phyloP scores from a whole-genome alignment of 2,888 invertebrate species.

The Hemistola chrysoprasaria region DNA sequence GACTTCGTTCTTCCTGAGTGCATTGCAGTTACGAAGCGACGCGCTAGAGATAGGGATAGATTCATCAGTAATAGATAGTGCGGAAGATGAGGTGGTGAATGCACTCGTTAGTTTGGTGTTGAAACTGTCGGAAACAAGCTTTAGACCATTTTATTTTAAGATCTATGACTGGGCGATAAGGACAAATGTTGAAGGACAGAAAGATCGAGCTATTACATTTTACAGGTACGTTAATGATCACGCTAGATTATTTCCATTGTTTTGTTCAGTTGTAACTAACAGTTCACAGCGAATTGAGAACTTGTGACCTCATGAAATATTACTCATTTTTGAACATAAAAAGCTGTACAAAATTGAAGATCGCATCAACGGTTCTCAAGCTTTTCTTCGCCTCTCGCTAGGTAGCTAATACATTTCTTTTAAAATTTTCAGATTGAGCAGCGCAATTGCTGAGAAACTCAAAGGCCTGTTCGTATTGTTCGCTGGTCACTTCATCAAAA shows the following conservation, averaged over 20 bases:
- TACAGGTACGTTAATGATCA: constrained; percentile 80
- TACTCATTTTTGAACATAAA: too few species aligned
- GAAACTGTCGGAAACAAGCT: constrained; percentile 94
- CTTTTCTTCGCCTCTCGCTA: too few species aligned
- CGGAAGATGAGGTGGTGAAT: constrained; percentile 89
- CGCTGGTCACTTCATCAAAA: constrained; percentile 91
- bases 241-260: constrained; percentile 5
- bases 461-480: constrained; percentile 95
- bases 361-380: too few species aligned
- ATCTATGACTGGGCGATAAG: constrained; percentile 94
- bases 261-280: too few species aligned
- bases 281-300: too few species aligned
- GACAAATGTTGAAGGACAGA: constrained; percentile 79
- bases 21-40: constrained; percentile 86
- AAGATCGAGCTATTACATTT: constrained; percentile 89
- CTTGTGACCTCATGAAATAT: too few species aligned
- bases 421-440: constrained; percentile 86
- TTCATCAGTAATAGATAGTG: constrained; percentile 68
- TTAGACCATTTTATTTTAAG: constrained; percentile 93
- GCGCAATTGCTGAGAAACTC: constrained; percentile 89
- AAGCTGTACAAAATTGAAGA: too few species aligned
- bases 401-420: too few species aligned
- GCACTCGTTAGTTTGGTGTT: constrained; percentile 91
- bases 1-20: constrained; percentile 87
- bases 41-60: constrained; percentile 57